Evolutionary conservation across 2,888 invertebrate genomes (phyloP), one percentile per base, ranked within the genome.

Genomic region (Aelia acuminata): DNA sequence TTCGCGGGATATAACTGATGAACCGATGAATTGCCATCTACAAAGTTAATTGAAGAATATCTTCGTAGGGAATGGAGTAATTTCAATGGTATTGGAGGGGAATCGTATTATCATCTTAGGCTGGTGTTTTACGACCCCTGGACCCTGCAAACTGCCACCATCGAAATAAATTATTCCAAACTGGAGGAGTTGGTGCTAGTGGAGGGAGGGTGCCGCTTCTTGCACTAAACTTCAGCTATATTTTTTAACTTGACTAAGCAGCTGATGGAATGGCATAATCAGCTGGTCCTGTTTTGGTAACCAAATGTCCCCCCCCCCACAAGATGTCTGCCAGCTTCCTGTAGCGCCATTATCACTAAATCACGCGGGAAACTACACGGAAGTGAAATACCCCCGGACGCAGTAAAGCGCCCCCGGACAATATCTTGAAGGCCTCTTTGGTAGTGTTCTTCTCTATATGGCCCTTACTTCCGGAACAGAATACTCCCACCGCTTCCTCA

Each of bases 211-310:
- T n/a, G 57, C 13, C 15, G 13, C 26, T 5, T 31, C 15, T 26
- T 15, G 43, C 43, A 10, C 3, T n/a, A 26, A 57, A 57, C 57
- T 57, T 57, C 26, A 31, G 57, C 26, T 26, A 57, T 57, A 57
- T 57, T 57, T 57, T 57, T 57, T 57, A 57, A 57, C 57, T 31
- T 26, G 57, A 57, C 57, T 57, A 26, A 57, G 26, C 57, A 57
- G 57, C 57, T 57, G 57, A 57, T 57, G 57, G 26, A 57, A 57
- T 15, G 26, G 57, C 13, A 57, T 57, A 57, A 26, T 57, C 26
- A 13, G 11, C 10, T 1, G 2, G 57, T 15, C 13, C 57, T 57
- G 57, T 26, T 57, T 57, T 57, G 57, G 57, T 57, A 57, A 57
- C 57, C 57, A 57, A 57, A 57, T 57, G 57, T 4, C 10, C 20